These are phyloP conservation scores for Atlantisia rogersi DNA, from an alignment of 2,113 vertebrate species.

Conservation along the genomic window DNA sequence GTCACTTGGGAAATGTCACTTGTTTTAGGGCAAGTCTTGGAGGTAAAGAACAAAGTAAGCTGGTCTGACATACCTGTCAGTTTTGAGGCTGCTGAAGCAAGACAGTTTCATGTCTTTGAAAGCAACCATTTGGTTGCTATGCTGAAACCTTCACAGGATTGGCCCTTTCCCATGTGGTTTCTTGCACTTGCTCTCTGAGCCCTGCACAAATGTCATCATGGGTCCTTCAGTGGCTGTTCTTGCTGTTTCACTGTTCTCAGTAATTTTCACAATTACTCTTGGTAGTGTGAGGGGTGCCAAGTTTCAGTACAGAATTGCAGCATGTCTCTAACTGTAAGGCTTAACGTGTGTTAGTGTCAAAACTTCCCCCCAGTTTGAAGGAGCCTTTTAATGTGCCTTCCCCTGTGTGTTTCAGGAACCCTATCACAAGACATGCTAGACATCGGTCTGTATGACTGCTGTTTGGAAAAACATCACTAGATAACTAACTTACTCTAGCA, in stretches of 20 bases:
- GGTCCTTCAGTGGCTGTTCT: neutral
- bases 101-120: neutral
- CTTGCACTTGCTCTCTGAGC: neutral
- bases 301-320: neutral
- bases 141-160: neutral
- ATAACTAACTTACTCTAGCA: neutral
- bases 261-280: neutral
- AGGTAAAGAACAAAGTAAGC: neutral
- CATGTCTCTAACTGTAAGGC: neutral
- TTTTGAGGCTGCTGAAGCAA: neutral
- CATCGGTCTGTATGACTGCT: neutral
- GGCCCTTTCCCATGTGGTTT: accelerated
- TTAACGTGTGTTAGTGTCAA: neutral
- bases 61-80: accelerated
- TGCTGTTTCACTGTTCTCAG: neutral
- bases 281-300: neutral
- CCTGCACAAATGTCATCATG: neutral
- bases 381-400: neutral
- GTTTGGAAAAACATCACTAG: neutral
- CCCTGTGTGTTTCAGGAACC: neutral
- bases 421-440: neutral
- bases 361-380: neutral
- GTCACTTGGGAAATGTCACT: neutral
- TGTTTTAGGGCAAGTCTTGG: neutral
- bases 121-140: neutral